Evolutionary conservation across 2,113 vertebrate species (phyloP).

Genomic region (Calyptommatus sinebrachiatus): DNA sequence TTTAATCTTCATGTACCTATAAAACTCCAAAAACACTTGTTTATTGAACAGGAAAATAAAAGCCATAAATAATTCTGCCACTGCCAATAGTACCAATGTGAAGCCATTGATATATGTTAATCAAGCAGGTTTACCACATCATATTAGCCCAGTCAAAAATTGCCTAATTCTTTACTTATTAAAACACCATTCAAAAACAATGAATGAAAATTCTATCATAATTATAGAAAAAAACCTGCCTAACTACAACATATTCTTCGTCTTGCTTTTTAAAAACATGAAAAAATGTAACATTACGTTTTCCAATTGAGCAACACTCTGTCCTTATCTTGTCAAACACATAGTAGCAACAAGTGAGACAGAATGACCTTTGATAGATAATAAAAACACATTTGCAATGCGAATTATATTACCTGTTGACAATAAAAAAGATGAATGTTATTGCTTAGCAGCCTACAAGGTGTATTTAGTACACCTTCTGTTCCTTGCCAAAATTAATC

Average conservation of each 20-base stretch:
- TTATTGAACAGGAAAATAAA: background rate
- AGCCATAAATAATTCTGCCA: background rate
- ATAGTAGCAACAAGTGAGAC: background rate
- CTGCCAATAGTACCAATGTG: background rate
- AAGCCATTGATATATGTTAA: background rate
- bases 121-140: background rate
- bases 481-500: background rate
- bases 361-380: background rate
- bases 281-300: background rate
- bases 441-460: background rate
- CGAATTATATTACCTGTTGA: background rate
- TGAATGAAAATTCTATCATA: background rate
- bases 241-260: background rate
- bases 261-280: background rate
- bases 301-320: background rate
- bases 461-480: background rate
- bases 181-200: background rate
- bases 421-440: background rate
- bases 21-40: no score
- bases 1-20: no score
- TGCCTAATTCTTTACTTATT: background rate
- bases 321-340: background rate
- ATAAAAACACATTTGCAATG: background rate
- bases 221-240: background rate
- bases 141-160: background rate